Base-by-base conservation (phyloP, 2,797 vertebrate species). In the Microctenopoma steveboyesi region DNA sequence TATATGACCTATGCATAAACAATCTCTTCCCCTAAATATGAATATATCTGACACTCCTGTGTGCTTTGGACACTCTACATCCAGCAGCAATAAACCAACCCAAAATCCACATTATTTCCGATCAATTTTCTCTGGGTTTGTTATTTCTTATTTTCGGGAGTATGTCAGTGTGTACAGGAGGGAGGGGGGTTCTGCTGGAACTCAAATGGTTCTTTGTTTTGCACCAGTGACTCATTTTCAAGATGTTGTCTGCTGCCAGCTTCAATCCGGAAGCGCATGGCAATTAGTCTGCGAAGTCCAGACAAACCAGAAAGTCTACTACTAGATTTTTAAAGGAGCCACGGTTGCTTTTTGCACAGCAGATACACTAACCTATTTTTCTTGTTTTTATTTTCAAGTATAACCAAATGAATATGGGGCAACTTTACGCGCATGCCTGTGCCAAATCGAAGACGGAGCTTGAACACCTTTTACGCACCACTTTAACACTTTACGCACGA, bases 171-270 rank as follows among this genome's bases (percentile, higher is more conserved):
- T 49, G 52, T 64, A 43, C 50, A 15, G 25, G 59, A 40, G 62
- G 39, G 45, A 22, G 45, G 69, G 76, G 64, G 73, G 42, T 42
- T 78, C 81, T 83, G 70, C 74, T 86, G 81, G 86, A 91, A 85
- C 91, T 94, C 81, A 94, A 92, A 86, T 87, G 90, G 94, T 94
- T 97, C 97, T 98, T 98, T 98, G 96, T 98, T 87, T 96, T 95
- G 93, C 94, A 92, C 91, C 88, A 95, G 94, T 98, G 97, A 99
- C 94, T 98, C 96, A 98, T 97, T 97, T 96, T 97, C 96, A 96
- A 98, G 96, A 97, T 95, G 96, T 95, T 97, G 96, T 97, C 96
- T 95, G 95, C 96, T 98, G 97, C 97, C 97, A 98, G 96, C 96
- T 96, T 96, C 95, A 95, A 96, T 96, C 96, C 96, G 97, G 97